phyloP scores from a whole-genome alignment of 1,140 invertebrate species.

The Saccostrea cuccullata region DNA sequence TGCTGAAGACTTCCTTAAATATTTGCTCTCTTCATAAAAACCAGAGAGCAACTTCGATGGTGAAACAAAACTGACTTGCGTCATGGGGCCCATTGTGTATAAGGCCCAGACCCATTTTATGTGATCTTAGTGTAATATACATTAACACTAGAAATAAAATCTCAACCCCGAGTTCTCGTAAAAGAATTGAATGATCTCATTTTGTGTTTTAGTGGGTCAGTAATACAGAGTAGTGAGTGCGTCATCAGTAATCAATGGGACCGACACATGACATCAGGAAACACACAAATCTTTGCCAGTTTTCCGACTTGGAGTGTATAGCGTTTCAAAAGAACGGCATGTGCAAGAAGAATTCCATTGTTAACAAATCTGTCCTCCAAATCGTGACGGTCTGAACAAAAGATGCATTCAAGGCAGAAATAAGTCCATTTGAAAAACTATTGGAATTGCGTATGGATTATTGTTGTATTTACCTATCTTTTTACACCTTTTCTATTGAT shows the following conservation, averaged over 20 bases:
- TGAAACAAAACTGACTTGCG: not conserved
- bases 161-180: not conserved
- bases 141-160: conserved; percentile 17
- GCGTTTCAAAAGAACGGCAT: not conserved
- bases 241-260: not conserved
- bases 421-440: not conserved
- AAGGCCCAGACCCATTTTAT: conserved; percentile 7
- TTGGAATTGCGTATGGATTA: not conserved
- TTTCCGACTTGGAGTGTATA: not conserved
- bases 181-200: conserved; percentile 9
- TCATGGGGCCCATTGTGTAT: conserved; percentile 9
- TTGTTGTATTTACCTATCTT: not conserved
- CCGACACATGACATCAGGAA: not conserved
- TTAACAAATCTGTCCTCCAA: conserved; percentile 15
- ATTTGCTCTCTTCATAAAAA: conserved; percentile 17
- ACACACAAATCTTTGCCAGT: not conserved
- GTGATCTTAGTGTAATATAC: conserved; percentile 5
- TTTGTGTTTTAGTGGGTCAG: conserved; percentile 24
- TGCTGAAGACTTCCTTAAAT: not conserved
- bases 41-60: not conserved
- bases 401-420: not conserved
- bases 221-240: not conserved
- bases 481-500: not conserved
- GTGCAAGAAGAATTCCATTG: not conserved
- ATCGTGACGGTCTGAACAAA: conserved; percentile 5